Conservation (phyloP, 2,888 invertebrate genomes). For the Linnaemya vulpina region DNA sequence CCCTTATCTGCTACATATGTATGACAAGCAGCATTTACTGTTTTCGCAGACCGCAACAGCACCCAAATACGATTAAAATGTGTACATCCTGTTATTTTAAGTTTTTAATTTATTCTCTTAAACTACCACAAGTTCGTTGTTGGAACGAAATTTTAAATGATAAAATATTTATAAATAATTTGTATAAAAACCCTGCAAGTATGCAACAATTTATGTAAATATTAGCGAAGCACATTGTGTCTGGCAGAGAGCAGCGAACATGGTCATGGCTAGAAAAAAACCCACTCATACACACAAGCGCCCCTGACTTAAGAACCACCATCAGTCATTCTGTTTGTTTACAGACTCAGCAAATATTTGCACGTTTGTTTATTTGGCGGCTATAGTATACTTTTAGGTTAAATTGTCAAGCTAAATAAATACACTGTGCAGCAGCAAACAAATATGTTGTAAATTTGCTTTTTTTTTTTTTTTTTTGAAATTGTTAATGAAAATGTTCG, state of each 20-base stretch:
- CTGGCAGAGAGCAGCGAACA: constrained; percentile 8
- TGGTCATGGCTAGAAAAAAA: constrained; percentile 46
- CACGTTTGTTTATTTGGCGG: constrained; percentile 32
- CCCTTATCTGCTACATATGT: too few species aligned
- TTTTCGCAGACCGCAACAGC: too few species aligned
- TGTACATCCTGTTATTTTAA: too few species aligned
- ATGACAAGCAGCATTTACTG: too few species aligned
- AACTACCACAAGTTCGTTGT: background rate
- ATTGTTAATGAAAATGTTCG: background rate
- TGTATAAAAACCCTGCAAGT: constrained; percentile 16
- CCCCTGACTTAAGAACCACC: background rate
- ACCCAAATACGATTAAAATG: too few species aligned
- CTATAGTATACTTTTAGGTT: constrained; percentile 51
- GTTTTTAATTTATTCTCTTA: too few species aligned
- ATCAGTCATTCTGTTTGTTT: constrained; percentile 14
- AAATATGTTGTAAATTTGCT: background rate
- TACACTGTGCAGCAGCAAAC: background rate
- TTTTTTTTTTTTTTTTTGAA: background rate
- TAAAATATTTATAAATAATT: background rate
- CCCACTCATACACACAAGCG: background rate
- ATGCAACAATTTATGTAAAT: constrained; percentile 52
- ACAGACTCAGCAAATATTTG: constrained; percentile 42
- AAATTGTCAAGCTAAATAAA: constrained; percentile 41
- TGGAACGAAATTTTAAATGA: background rate
- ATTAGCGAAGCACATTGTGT: constrained; percentile 1